A percentile compares a stretch with the other conserved stretches of the same genome.
phyloP scores from a whole-genome alignment of 2,888 invertebrate genomes.

The Pachliopta kotzebuea region DNA sequence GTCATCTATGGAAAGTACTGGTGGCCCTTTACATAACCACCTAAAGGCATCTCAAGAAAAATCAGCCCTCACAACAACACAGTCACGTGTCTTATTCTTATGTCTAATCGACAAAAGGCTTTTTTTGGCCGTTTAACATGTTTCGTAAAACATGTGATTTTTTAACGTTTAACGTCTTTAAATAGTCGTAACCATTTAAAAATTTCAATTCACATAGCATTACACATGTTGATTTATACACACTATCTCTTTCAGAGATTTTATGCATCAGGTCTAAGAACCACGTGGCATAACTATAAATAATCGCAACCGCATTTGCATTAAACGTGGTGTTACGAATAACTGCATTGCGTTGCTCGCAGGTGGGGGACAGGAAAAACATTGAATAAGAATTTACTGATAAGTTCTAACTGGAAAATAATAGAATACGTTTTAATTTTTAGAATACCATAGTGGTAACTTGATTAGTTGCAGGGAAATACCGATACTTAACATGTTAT shows the following conservation, averaged over 20 bases:
- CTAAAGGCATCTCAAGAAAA: no score
- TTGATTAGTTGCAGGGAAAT: neutral
- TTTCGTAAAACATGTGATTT: neutral
- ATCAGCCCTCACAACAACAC: no score
- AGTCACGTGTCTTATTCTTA: no score
- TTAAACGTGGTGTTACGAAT: slow-evolving; percentile 14
- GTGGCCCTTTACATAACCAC: no score
- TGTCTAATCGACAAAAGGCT: neutral
- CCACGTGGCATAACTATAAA: slow-evolving; percentile 18
- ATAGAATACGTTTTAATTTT: neutral
- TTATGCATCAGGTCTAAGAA: neutral
- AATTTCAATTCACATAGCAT: neutral
- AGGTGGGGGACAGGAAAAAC: slow-evolving; percentile 15
- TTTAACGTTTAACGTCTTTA: no score
- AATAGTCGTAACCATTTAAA: no score
- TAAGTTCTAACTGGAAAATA: neutral
- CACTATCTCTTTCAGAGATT: neutral
- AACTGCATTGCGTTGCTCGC: slow-evolving; percentile 5
- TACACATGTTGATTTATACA: neutral
- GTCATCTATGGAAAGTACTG: no score
- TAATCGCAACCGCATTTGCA: slow-evolving; percentile 10
- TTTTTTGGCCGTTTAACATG: neutral
- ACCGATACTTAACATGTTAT: slow-evolving; percentile 1
- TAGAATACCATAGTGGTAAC: neutral
- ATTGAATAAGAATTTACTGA: neutral